A percentile compares a stretch with the other conserved stretches of the same genome.
Conservation (phyloP, 2,797 vertebrate genomes). For the Tokudaia tokunoshimensis region DNA sequence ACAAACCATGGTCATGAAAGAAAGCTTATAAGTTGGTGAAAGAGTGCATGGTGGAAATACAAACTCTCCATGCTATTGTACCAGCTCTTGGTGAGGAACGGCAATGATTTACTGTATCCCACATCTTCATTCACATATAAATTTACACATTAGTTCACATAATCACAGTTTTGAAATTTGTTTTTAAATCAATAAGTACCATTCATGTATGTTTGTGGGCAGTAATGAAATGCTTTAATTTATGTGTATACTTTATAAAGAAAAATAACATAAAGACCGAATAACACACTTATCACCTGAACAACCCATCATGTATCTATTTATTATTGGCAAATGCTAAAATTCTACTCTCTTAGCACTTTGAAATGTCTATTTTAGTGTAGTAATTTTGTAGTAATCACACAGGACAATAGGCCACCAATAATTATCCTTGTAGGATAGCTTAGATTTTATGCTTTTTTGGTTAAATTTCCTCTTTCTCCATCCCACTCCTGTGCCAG, state of each 20-base stretch:
- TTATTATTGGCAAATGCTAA: not conserved
- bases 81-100: not conserved
- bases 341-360: not conserved
- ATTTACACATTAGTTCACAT: not conserved
- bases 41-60: not conserved
- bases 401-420: not conserved
- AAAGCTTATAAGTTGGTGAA: not conserved
- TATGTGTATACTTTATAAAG: not conserved
- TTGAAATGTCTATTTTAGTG: not conserved
- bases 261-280: not conserved
- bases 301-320: not conserved
- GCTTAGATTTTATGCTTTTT: not conserved
- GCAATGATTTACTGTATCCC: not conserved
- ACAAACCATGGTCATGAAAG: not conserved
- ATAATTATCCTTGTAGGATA: not conserved
- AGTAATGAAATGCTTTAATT: not conserved
- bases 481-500: not conserved
- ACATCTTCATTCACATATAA: not conserved
- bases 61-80: not conserved
- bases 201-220: not conserved
- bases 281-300: not conserved
- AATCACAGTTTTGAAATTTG: not conserved
- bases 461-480: not conserved
- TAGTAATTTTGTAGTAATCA: not conserved
- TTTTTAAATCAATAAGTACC: not conserved